Base-by-base conservation (phyloP, 2,888 invertebrate genomes). In the Volucella bombylans region DNA sequence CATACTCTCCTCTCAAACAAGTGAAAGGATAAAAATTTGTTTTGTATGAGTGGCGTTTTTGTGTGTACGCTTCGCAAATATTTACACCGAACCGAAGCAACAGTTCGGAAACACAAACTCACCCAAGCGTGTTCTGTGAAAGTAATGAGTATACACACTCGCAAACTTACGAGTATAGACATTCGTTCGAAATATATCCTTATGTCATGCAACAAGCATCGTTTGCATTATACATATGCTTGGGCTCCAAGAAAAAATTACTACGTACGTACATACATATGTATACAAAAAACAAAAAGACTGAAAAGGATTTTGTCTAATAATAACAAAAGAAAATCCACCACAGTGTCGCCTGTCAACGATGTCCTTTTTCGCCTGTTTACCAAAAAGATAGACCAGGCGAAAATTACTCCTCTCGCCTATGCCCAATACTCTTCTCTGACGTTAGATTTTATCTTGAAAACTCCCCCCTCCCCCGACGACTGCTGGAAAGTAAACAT, bases 81-180 rank as follows among this genome's bases (percentile, higher is more conserved):
- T 83, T 83, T 83, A 68, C 65, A 61, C 80, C 23, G 74, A 79
- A 69, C 69, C 83, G 80, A 83, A 79, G 79, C 83, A 83, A 80
- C 83, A 82, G 82, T 82, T 79, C 79, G 82, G 79, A 82, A 82
- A 68, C 54, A 78, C 62, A 82, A 74, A 64, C 59, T 67, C 4
- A 68, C 47, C 72, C 49, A 68, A 68, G 45, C 50, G 68, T 82
- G 67, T 15, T 43, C 62, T 50, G 23, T 31, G 43, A 77, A 77
- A 67, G 65, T 77, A 82, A 79, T 79, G 79, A 79, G 68, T 39
- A 71, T 71, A 68, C 65, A 78, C 55, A 55, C 68, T 64, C 15
- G 39, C 15, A 67, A 11, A 52, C 41, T 41, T 31, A 74, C 31
- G n/a, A 45, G 0, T 9, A 59, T 15, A 11, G 12, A 2, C 38